A percentile compares a stretch with the other conserved stretches of the same genome.
Conservation (phyloP, 2,888 invertebrate species). For the Drepana falcataria region DNA sequence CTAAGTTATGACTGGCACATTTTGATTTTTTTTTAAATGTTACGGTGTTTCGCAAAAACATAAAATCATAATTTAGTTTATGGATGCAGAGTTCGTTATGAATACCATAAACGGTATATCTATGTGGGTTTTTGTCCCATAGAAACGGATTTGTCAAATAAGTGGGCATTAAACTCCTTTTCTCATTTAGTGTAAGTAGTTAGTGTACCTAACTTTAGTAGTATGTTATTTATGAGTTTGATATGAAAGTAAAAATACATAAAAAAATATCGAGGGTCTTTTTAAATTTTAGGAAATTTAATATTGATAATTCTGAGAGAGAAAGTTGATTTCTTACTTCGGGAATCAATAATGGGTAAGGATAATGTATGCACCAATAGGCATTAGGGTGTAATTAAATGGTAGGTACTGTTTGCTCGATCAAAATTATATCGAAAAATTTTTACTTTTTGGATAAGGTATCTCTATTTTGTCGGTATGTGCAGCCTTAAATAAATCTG, state of each 20-base stretch:
- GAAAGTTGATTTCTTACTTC: conserved; percentile 30
- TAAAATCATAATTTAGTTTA: too few relatives aligned
- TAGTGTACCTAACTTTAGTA: conserved; percentile 15
- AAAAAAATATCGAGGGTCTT: conserved; percentile 13
- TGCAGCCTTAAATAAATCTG: too few relatives aligned
- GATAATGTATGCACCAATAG: conserved; percentile 15
- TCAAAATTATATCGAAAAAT: too few relatives aligned
- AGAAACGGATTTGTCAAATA: too few relatives aligned
- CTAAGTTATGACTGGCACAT: conserved; percentile 1
- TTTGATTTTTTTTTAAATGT: too few relatives aligned
- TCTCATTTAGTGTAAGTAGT: conserved; percentile 13
- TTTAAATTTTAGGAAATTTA: conserved; percentile 3
- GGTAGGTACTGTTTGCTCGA: conserved; percentile 5
- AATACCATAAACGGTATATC: too few relatives aligned
- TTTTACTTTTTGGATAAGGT: too few relatives aligned
- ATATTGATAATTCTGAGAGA: conserved; percentile 31
- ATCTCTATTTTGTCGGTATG: too few relatives aligned
- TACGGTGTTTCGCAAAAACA: too few relatives aligned
- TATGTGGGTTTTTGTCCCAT: too few relatives aligned
- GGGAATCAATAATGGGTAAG: conserved; percentile 30
- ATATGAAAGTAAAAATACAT: conserved; percentile 7
- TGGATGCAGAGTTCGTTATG: too few relatives aligned
- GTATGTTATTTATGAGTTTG: conserved; percentile 2
- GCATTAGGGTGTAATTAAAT: neutral
- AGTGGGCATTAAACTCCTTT: conserved; percentile 1